Evolutionary conservation across 1,140 invertebrate species (phyloP), one percentile per base, ranked within the genome.

Genomic region (Druon quercuslanigerum): DNA sequence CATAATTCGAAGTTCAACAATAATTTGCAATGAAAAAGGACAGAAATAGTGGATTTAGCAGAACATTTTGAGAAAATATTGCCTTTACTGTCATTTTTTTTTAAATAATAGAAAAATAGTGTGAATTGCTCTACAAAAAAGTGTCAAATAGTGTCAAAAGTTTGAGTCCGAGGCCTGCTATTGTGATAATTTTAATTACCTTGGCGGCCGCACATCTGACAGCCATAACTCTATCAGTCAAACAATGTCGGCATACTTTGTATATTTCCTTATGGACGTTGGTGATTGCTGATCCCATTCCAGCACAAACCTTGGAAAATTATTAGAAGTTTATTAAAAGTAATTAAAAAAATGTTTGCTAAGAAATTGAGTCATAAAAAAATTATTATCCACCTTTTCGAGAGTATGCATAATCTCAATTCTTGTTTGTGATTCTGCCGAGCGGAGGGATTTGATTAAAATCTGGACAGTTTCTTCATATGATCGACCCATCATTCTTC

Each of bases 391-490:
- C 91, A 95, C 96, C 93, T 99, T 99, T 90, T 98, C 96, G 77
- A 99, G 91, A 3, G 98, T 99, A 77, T 96, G 93, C 96, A 99
- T 98, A 73, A 99, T 99, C 92, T 99, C 98, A 85, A 98, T 96
- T 79, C 99, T 93, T 4, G 96, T 96, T 90, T 98, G 98, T 0
- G 98, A 99, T 92, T 99, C 99, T 6, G 97, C 97, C 92, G 96
- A 99, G 85, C 97, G 95, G 66, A 99, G 92, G 7, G 97, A 97
- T 82, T 98, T 97, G 66, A 98, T 95, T 9, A 99, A 92, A 73
- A 98, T 96, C 82, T 97, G 95, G 13, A 99, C 97, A 4, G 98
- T 99, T 88, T 99, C 98, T 89, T 99, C 98, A 88, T 99, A 99
- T 0, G 98, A 99, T 79, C 98, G 93, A 0, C 98, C 99, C 95